Evolutionary conservation across 92 coral and sea anemone species (phyloP).

Genomic region (Nematostella vectensis): DNA sequence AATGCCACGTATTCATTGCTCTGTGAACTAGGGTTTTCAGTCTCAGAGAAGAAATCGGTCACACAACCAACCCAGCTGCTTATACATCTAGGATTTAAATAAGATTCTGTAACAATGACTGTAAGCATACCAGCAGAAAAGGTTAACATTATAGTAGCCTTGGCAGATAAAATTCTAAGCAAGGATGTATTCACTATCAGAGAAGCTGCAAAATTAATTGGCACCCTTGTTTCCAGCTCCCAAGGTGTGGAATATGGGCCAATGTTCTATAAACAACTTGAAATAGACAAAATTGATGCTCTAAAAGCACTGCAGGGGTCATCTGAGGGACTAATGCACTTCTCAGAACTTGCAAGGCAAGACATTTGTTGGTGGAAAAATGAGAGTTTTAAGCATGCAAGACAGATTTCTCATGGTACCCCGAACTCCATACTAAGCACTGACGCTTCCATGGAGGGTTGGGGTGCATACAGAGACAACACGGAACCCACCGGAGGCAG

Average conservation of each 20-base stretch:
- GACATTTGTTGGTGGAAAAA: constrained; percentile 23
- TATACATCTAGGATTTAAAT: constrained; percentile 15
- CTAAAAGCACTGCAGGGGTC: constrained; percentile 18
- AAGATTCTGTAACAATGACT: constrained; percentile 26
- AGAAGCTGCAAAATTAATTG: constrained; percentile 9
- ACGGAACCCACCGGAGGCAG: constrained; percentile 18
- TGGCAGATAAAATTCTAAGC: not conserved
- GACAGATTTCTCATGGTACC: constrained; percentile 9
- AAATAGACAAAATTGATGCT: constrained; percentile 21
- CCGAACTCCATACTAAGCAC: constrained; percentile 13
- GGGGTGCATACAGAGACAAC: constrained; percentile 19
- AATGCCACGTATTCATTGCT: constrained; percentile 5
- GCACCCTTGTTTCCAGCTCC: constrained; percentile 14
- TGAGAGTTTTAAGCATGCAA: not conserved
- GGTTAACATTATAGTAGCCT: not conserved
- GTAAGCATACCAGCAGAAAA: constrained; percentile 10
- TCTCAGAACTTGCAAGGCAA: constrained; percentile 4
- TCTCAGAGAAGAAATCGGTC: constrained; percentile 25
- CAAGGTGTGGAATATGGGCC: constrained; percentile 22
- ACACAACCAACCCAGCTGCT: constrained; percentile 18
- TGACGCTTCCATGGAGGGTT: constrained; percentile 33
- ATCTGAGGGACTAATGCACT: constrained; percentile 13
- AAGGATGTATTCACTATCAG: not conserved
- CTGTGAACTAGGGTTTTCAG: constrained; percentile 14
- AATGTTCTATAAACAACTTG: constrained; percentile 19